These are phyloP conservation scores for Zaprionus camerounensis DNA, from an alignment of 1,140 invertebrate species.

Conservation along the genomic window DNA sequence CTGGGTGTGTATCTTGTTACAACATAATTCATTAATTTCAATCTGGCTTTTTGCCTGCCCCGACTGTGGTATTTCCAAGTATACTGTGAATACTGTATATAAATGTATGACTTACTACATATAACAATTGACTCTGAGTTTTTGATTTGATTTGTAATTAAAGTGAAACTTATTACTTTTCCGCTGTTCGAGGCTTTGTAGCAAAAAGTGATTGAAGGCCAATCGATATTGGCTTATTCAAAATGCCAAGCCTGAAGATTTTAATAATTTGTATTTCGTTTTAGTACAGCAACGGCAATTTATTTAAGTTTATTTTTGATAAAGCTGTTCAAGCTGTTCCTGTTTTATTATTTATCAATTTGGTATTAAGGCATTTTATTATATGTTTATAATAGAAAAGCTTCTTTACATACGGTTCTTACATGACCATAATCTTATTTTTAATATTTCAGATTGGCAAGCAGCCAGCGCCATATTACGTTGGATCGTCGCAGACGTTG, in stretches of 20 bases:
- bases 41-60: slow-evolving; percentile 19
- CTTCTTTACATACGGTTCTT: background rate
- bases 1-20: slow-evolving; percentile 45
- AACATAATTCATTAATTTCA: slow-evolving; percentile 6
- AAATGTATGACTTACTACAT: background rate
- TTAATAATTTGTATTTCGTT: background rate
- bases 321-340: no score
- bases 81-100: slow-evolving; percentile 8
- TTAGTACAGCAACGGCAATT: slow-evolving; percentile 1
- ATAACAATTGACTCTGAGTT: slow-evolving; percentile 9
- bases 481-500: slow-evolving; percentile 85
- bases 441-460: slow-evolving; percentile 84
- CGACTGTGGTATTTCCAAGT: slow-evolving; percentile 27
- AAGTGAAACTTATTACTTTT: slow-evolving; percentile 55
- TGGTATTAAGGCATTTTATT: no score
- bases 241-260: slow-evolving; percentile 12
- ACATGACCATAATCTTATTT: no score
- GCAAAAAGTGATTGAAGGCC: slow-evolving; percentile 37
- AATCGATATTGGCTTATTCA: slow-evolving; percentile 42
- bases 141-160: slow-evolving; percentile 30
- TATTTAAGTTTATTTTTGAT: background rate
- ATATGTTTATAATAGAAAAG: no score
- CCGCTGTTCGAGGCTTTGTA: slow-evolving; percentile 25
- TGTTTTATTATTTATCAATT: no score
- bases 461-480: slow-evolving; percentile 85